These are phyloP conservation scores for Gymnarchus niloticus DNA, from an alignment of 2,113 vertebrate genomes.

Conservation along the genomic window DNA sequence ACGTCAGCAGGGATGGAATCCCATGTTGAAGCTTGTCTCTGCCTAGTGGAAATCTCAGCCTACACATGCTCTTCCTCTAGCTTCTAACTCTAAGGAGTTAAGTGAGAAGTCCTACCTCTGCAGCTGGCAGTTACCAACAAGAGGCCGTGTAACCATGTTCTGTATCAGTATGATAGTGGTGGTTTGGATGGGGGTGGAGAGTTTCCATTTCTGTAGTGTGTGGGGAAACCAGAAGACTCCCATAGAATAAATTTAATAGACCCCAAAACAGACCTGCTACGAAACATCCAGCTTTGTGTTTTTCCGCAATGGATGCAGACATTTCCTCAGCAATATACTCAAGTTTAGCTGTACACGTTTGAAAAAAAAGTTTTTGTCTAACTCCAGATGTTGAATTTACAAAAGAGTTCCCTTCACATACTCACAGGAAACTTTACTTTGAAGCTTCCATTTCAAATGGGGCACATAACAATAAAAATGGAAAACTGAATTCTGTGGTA, in stretches of 20 bases:
- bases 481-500: background rate
- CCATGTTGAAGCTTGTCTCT: background rate
- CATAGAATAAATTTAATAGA: constrained; percentile 10
- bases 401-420: constrained; percentile 24
- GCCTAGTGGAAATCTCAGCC: background rate
- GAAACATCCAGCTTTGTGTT: constrained; percentile 22
- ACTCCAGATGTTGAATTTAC: constrained; percentile 32
- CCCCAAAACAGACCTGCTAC: background rate
- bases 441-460: constrained; percentile 22
- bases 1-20: background rate
- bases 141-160: constrained; percentile 46
- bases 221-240: constrained; percentile 8
- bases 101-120: constrained; percentile 36
- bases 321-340: constrained; percentile 25
- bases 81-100: constrained; percentile 42
- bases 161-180: constrained; percentile 25
- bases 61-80: constrained; percentile 22
- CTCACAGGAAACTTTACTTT: background rate
- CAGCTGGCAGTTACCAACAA: constrained; percentile 37
- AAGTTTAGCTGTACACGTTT: constrained; percentile 19
- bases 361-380: constrained; percentile 24
- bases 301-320: constrained; percentile 14
- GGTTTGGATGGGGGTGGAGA: constrained; percentile 21
- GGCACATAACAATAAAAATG: constrained; percentile 18
- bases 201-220: constrained; percentile 33